phyloP scores from a whole-genome alignment of 1,140 invertebrate species.

The Calliopsis andreniformis region DNA sequence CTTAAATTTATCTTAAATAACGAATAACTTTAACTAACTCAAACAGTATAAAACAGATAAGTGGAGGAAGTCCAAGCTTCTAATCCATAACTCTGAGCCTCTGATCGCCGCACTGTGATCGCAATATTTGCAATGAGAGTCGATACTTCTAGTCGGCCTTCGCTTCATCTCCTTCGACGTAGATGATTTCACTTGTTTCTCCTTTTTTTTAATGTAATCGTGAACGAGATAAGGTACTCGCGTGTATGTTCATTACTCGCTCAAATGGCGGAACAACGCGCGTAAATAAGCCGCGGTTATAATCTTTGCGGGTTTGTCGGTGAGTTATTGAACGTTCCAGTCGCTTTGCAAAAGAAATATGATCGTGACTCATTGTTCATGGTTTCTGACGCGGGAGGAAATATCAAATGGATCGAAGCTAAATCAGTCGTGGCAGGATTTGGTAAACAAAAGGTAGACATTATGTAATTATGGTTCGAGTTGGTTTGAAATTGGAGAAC shows the following conservation, averaged over 20 bases:
- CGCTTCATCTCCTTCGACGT: not conserved
- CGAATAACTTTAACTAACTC: too few relatives aligned
- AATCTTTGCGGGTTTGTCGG: not conserved
- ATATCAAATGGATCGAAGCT: not conserved
- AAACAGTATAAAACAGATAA: too few relatives aligned
- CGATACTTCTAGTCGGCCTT: not conserved
- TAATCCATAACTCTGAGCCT: not conserved
- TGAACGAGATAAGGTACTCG: conserved; percentile 41
- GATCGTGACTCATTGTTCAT: not conserved
- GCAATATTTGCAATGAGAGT: conserved; percentile 22
- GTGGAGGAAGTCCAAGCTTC: too few relatives aligned
- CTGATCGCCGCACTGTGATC: not conserved
- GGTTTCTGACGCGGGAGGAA: not conserved
- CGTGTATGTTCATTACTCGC: not conserved
- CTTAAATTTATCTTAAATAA: too few relatives aligned
- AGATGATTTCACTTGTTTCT: conserved; percentile 16
- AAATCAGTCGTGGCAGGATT: not conserved
- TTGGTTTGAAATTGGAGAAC: too few relatives aligned
- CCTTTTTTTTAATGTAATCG: conserved; percentile 41
- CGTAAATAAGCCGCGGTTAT: not conserved
- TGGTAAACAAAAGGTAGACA: not conserved
- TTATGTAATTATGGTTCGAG: not conserved
- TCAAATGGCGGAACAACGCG: not conserved
- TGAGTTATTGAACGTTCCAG: not conserved
- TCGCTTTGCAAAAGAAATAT: not conserved